phyloP scores from a whole-genome alignment of 2,797 vertebrate species.

The Lagorchestes hirsutus region DNA sequence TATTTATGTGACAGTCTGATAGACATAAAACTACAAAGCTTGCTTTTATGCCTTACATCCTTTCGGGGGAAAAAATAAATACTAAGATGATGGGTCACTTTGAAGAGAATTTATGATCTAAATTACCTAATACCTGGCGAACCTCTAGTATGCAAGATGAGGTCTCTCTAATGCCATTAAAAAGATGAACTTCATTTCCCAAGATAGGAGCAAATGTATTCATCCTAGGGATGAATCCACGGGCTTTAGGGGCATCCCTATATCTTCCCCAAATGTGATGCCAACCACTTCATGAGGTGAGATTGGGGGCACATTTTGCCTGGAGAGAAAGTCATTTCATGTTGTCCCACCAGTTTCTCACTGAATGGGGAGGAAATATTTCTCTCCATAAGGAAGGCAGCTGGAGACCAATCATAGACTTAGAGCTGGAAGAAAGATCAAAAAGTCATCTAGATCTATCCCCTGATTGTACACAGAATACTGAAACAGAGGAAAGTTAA shows the following conservation, averaged over 20 bases:
- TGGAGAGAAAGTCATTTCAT: not conserved
- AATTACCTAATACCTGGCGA: conserved; percentile 88
- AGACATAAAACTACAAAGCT: conserved; percentile 90
- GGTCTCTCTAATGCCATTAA: conserved; percentile 82
- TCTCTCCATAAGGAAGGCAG: not conserved
- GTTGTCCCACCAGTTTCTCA: not conserved
- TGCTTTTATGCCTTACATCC: conserved; percentile 86
- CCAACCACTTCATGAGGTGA: not conserved
- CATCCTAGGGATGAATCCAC: not conserved
- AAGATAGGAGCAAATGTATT: conserved; percentile 39
- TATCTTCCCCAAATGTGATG: not conserved
- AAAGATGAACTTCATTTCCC: conserved; percentile 82
- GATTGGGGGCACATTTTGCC: not conserved
- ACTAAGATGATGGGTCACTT: conserved; percentile 85
- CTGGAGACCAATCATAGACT: not conserved
- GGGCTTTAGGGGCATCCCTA: not conserved
- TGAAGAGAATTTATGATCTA: conserved; percentile 85
- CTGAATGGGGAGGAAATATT: not conserved
- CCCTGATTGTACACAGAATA: not conserved
- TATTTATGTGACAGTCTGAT: conserved; percentile 97
- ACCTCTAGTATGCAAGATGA: conserved; percentile 83
- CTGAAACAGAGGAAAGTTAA: not conserved
- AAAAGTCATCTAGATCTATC: not conserved
- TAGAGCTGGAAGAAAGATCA: not conserved
- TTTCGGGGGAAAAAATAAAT: conserved; percentile 83